Conservation (phyloP, 2,888 invertebrate genomes). For the Pyrocoelia pectoralis region DNA sequence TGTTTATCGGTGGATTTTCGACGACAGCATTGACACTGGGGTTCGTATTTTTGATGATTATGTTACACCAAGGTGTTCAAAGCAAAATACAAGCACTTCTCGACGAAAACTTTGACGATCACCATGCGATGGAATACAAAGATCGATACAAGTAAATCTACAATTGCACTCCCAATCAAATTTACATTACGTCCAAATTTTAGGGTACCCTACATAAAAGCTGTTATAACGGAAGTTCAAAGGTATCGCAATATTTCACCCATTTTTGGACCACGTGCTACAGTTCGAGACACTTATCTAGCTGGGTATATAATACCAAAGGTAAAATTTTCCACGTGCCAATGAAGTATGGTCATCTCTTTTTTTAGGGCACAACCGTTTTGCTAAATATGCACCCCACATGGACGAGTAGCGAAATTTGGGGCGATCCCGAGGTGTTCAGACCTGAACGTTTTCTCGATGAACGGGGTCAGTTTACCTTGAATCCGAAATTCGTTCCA, state of each 20-base stretch:
- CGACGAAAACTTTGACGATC: slow-evolving; percentile 57
- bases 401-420: not conserved
- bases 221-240: slow-evolving; percentile 63
- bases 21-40: slow-evolving; percentile 71
- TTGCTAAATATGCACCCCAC: not conserved
- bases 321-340: not conserved
- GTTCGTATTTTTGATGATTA: slow-evolving; percentile 68
- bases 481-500: not conserved
- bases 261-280: slow-evolving; percentile 62
- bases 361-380: not conserved
- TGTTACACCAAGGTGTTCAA: slow-evolving; percentile 67
- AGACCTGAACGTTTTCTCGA: not conserved
- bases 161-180: not conserved
- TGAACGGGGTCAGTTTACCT: not conserved
- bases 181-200: slow-evolving; percentile 2
- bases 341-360: not conserved
- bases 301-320: slow-evolving; percentile 37
- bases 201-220: slow-evolving; percentile 65
- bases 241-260: slow-evolving; percentile 61
- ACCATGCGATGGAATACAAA: slow-evolving; percentile 58
- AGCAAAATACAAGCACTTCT: slow-evolving; percentile 65
- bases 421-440: not conserved
- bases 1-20: slow-evolving; percentile 72
- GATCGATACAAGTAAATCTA: slow-evolving; percentile 60
- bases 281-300: slow-evolving; percentile 63